A percentile compares a stretch with the other conserved stretches of the same genome.
Evolutionary conservation across 2,113 vertebrate genomes (phyloP).

Genomic region (Phaethon lepturus): DNA sequence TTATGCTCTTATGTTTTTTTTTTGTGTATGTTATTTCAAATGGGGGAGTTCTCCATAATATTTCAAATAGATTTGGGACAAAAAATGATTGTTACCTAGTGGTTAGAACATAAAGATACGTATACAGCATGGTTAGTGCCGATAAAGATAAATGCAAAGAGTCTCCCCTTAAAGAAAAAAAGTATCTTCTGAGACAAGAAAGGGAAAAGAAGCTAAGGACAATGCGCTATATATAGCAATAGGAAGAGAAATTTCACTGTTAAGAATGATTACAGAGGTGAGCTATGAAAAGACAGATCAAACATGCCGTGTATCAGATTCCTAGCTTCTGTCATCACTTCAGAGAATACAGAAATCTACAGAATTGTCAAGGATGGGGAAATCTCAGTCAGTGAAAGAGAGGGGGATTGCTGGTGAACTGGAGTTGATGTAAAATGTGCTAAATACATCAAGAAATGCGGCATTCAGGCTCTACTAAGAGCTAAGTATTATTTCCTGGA

Average conservation of each 20-base stretch:
- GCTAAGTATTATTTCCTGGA: background rate
- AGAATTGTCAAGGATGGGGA: background rate
- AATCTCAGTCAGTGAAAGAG: background rate
- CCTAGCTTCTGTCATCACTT: conserved; percentile 7
- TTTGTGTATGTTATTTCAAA: background rate
- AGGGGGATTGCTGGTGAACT: background rate
- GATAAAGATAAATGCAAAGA: background rate
- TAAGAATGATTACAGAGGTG: background rate
- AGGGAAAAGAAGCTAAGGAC: background rate
- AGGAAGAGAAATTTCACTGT: background rate
- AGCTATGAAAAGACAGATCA: background rate
- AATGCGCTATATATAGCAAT: background rate
- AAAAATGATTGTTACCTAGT: background rate
- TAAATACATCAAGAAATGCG: background rate
- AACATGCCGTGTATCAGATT: background rate
- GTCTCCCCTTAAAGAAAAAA: background rate
- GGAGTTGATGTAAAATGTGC: background rate
- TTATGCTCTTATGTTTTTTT: background rate
- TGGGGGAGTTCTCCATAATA: background rate
- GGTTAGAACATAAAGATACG: background rate
- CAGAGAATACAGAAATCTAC: background rate
- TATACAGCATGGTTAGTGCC: background rate
- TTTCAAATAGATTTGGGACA: background rate
- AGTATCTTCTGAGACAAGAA: background rate
- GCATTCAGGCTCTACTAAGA: background rate